Evolutionary conservation across 2,113 vertebrate species (phyloP), one percentile per base, ranked within the genome.

Genomic region (Phalacrocorax pelagicus): DNA sequence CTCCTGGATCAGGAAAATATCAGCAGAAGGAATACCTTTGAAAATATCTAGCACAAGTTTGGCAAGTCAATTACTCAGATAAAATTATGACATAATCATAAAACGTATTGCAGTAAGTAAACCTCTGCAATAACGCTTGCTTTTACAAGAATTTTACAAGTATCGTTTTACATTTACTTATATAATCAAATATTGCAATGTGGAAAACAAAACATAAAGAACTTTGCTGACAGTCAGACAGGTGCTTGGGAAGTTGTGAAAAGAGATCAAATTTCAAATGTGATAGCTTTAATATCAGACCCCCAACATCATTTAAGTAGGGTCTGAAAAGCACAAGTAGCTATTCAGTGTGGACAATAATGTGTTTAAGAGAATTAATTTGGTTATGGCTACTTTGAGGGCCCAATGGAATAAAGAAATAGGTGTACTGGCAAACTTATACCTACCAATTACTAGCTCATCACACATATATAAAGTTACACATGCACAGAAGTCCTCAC

Each of bases 401-500:
- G 6, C 15, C 8, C 15, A 38, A 19, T 42, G 10, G 17, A 86
- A 61, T 38, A 44, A 40, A 75, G 75, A 61, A 32, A 11, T 2
- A 14, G 0, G 1, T 63, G 16, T 29, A 36, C 12, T 36, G 27
- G 22, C 4, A 69, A 52, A 40, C 1, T 57, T n/a, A 46, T 9
- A 63, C 13, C 5, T 75, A 10, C 10, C 22, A 16, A 3, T 46
- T 88, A 63, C 52, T 83, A 22, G 8, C 6, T 58, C 26, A 63
- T 40, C 20, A 55, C n/a, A 69, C 2, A 7, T 30, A 15, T 6
- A 13, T 36, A 29, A 66, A 54, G 1, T 44, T 78, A 58, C 6
- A 19, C 13, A 63, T 32, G 15, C 32, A 66, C 4, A 18, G 38
- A 70, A 71, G 8, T 49, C 19, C 77, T 74, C 80, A 52, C 14